These are phyloP conservation scores for Spodoptera littoralis DNA, from an alignment of 2,888 invertebrate genomes.

Conservation along the genomic window DNA sequence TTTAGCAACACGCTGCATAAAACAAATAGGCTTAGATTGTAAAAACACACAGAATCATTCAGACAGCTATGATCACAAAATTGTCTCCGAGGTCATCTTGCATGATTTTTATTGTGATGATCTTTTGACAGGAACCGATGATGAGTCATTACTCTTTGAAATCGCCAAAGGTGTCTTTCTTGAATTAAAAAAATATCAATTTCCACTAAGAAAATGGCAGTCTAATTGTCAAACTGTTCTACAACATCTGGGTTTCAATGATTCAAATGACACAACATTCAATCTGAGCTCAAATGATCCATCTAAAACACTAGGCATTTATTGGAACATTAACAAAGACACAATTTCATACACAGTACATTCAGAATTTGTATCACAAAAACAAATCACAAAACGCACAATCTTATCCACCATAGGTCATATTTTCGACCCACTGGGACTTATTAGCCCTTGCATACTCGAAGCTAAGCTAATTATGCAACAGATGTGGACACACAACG, in stretches of 20 bases:
- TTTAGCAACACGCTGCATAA: conserved; percentile 4
- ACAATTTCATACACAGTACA: not conserved
- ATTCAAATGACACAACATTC: not conserved
- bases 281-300: conserved; percentile 1
- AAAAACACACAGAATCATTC: not conserved
- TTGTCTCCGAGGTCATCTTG: conserved; percentile 1
- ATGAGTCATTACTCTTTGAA: not conserved
- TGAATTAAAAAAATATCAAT: conserved; percentile 1
- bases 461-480: conserved; percentile 7
- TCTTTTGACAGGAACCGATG: conserved; percentile 4
- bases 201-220: conserved; percentile 3
- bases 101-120: conserved; percentile 13
- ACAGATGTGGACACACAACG: conserved; percentile 1
- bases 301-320: conserved; percentile 5
- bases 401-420: conserved; percentile 9
- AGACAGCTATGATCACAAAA: conserved; percentile 1
- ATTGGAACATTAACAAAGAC: conserved; percentile 5
- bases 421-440: conserved; percentile 3
- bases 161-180: not conserved
- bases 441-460: conserved; percentile 2
- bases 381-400: conserved; percentile 1
- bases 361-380: not conserved
- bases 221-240: not conserved
- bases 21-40: conserved; percentile 5
- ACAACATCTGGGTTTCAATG: not conserved